Conservation (phyloP, 2,888 invertebrate species). For the Habrosyne pyritoides region DNA sequence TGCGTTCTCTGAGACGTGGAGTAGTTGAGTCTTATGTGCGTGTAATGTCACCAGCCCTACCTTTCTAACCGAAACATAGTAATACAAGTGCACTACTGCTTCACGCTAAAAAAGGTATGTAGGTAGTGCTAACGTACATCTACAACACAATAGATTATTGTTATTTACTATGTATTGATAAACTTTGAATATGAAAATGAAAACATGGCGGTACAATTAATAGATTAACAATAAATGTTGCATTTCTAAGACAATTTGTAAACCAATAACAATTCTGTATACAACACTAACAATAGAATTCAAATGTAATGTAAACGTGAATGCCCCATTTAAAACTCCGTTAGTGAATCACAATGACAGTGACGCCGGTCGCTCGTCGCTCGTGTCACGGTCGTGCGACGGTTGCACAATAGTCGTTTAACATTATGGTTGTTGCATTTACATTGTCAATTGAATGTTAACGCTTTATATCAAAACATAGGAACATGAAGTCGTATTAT, state of each 20-base stretch:
- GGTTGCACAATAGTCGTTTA: neutral
- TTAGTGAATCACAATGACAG: neutral
- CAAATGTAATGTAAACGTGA: neutral
- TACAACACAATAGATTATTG: neutral
- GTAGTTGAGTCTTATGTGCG: no score
- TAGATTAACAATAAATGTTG: neutral
- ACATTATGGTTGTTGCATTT: neutral
- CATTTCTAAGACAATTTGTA: neutral
- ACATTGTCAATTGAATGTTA: conserved; percentile 1
- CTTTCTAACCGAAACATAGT: no score
- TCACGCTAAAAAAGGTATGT: no score
- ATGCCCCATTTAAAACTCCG: neutral
- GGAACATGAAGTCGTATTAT: neutral
- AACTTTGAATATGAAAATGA: neutral
- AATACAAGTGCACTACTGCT: no score
- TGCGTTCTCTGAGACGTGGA: no score
- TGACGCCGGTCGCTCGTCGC: no score
- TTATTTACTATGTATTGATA: neutral
- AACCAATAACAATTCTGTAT: neutral
- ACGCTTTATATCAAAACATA: neutral
- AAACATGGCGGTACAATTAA: neutral
- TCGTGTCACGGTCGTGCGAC: neutral
- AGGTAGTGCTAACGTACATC: no score
- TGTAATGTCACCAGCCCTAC: no score
- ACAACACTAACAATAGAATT: neutral